Percentiles rank a stretch among this genome's conserved stretches.
Evolutionary conservation across 2,888 invertebrate species (phyloP).

Genomic region (Zygothrica quintamaculata): DNA sequence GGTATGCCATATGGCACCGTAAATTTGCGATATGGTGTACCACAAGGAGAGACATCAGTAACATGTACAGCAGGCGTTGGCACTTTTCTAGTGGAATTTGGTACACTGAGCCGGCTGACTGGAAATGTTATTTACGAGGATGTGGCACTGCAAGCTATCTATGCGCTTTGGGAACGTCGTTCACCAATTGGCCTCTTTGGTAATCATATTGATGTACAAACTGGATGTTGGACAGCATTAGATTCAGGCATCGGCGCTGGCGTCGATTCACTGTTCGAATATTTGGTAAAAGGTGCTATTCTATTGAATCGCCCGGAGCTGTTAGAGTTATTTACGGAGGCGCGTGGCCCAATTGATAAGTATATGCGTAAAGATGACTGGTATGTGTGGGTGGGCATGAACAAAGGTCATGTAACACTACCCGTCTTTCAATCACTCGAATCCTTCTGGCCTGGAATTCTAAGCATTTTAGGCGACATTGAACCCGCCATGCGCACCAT

Average conservation of each 20-base stretch:
- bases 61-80: constrained; percentile 99
- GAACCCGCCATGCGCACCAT: constrained; percentile 96
- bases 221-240: constrained; percentile 98
- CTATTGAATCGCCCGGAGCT: constrained; percentile 95
- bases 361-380: constrained; percentile 97
- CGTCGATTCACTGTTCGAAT: constrained; percentile 99
- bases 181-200: constrained; percentile 96
- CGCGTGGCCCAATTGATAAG: constrained; percentile 90
- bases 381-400: constrained; percentile 99
- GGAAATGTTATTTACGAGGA: constrained; percentile 98
- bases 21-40: constrained; percentile 95
- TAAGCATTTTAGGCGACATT: constrained; percentile 94
- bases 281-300: constrained; percentile 97
- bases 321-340: constrained; percentile 95
- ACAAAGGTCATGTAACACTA: constrained; percentile 95
- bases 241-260: constrained; percentile 99
- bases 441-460: constrained; percentile 98
- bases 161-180: constrained; percentile 93
- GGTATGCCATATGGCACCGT: constrained; percentile 99
- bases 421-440: constrained; percentile 99
- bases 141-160: constrained; percentile 95
- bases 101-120: constrained; percentile 95
- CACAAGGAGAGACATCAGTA: constrained; percentile 96
- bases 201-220: constrained; percentile 97
- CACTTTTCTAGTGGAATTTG: constrained; percentile 98